These are phyloP conservation scores for Pseudorhiza aurosa DNA, from an alignment of 30 jellyfish, hydroid and myxozoan species.

Conservation along the genomic window DNA sequence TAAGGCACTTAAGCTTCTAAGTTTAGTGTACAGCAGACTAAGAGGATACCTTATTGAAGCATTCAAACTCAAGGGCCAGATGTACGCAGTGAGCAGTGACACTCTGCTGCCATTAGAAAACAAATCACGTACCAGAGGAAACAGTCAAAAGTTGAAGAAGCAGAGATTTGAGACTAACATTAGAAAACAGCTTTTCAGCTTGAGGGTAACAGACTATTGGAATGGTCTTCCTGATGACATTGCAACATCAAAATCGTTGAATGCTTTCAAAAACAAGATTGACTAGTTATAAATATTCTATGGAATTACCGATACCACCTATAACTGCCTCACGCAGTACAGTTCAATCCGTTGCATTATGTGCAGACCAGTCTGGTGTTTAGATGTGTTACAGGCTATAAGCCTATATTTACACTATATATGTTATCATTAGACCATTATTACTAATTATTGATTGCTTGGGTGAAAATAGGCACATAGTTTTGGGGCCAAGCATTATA, in stretches of 20 bases:
- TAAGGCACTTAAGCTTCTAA: no score
- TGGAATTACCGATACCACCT: constrained; percentile 5
- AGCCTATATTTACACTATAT: no score
- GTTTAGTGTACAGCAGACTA: no score
- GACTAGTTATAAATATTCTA: constrained; percentile 5
- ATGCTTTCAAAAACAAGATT: neutral
- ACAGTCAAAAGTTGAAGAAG: neutral
- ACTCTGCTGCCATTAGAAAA: neutral
- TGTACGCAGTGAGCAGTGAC: no score
- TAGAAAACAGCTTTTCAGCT: constrained; percentile 1
- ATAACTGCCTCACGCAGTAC: neutral
- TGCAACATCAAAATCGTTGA: neutral
- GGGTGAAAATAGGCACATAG: no score
- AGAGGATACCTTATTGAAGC: no score
- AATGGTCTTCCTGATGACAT: neutral
- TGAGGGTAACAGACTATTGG: constrained; percentile 2
- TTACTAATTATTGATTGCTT: no score
- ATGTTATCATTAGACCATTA: no score
- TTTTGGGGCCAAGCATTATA: no score
- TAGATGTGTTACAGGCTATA: no score
- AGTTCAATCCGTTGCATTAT: constrained; percentile 3
- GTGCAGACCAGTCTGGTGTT: constrained; percentile 27
- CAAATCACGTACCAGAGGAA: neutral
- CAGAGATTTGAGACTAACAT: neutral
- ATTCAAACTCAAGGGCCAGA: no score